phyloP scores from a whole-genome alignment of 2,113 vertebrate genomes.

The Aix galericulata region DNA sequence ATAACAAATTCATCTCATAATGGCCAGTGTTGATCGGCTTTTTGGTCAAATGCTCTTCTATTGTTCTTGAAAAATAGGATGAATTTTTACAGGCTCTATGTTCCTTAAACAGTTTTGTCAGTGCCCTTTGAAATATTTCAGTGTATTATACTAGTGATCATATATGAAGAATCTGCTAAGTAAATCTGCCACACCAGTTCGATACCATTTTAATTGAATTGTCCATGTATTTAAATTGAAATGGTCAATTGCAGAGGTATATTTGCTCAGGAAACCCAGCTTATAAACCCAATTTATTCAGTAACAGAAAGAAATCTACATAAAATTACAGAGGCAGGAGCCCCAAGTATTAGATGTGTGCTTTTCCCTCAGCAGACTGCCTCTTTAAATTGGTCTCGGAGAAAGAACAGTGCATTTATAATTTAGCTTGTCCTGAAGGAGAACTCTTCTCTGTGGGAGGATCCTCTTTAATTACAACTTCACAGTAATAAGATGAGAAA shows the following conservation, averaged over 20 bases:
- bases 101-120: neutral
- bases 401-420: constrained; percentile 70
- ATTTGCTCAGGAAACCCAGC: constrained; percentile 12
- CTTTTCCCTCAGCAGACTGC: constrained; percentile 26
- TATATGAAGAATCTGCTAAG: neutral
- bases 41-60: neutral
- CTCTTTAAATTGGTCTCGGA: constrained; percentile 62
- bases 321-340: constrained; percentile 21
- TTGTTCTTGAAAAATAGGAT: neutral
- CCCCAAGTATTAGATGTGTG: constrained; percentile 1
- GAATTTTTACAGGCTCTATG: neutral
- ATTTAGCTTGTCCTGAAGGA: constrained; percentile 73
- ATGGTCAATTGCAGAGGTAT: constrained; percentile 35
- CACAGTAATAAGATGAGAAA: constrained; percentile 83
- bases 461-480: constrained; percentile 81
- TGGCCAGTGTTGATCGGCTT: neutral
- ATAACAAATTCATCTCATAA: neutral
- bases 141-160: neutral
- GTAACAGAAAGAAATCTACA: constrained; percentile 26
- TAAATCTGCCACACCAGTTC: constrained; percentile 49
- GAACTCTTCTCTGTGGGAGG: constrained; percentile 73
- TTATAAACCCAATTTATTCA: constrained; percentile 45
- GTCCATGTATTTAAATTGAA: constrained; percentile 61
- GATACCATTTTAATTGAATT: constrained; percentile 64
- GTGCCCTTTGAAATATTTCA: neutral